Base-by-base conservation (phyloP, 2,797 vertebrate genomes). In the Hephaestus fuliginosus region DNA sequence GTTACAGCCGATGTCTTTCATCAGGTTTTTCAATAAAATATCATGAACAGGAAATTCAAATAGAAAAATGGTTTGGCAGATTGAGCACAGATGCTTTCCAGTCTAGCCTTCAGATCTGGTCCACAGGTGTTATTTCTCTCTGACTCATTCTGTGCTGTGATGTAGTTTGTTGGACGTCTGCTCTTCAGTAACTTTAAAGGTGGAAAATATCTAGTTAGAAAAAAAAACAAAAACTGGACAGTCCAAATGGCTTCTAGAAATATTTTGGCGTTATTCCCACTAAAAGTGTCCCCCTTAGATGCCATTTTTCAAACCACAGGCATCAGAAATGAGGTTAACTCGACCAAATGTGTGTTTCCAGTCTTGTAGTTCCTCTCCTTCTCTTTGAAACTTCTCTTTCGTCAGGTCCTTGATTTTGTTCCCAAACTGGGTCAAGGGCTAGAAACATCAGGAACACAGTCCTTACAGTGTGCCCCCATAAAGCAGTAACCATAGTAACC, bases 341-440 rank as follows among this genome's bases (percentile, higher is more conserved):
- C 43, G n/a, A 80, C 18, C 44, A 33, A 22, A 22, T 14, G 22
- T 61, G 20, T 56, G 46, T 30, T 28, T 61, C 3, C n/a, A 10
- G n/a, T 73, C 39, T 55, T 58, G 43, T n/a, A 64, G 55, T 63
- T 68, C 77, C 65, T 76, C 49, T 72, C 33, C 17, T 25, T 77
- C 58, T 36, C 20, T 66, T 44, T 43, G 56, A 73, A 83, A 73
- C 56, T 20, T 63, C 6, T 80, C 66, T 63, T 51, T 74, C 15
- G 0, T 67, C 70, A 25, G 56, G 74, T 83, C 73, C 82, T 88
- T 72, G 65, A 82, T 76, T 82, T 78, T 80, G 75, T 74, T 74
- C 60, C 73, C 60, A 72, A 91, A 88, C 82, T 90, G 80, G 87
- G 88, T 89, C 86, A 89, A 81, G 85, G 84, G 56, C 81, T 86